Base-by-base conservation (phyloP, 2,113 vertebrate genomes). In the Poeciliopsis turrubarensis region DNA sequence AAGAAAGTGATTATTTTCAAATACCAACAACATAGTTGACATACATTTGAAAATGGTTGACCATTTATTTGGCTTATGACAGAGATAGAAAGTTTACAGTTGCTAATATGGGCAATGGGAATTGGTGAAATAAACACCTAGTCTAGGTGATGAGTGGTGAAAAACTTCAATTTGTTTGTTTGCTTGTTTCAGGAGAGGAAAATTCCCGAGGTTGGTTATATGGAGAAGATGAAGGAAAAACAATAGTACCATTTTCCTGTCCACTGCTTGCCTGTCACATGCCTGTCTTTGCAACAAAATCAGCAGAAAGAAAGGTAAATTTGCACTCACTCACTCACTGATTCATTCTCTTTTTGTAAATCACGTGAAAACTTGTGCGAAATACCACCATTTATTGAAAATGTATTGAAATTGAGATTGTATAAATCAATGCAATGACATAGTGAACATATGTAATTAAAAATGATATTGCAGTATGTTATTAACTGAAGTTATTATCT, bases 121-220 rank as follows among this genome's bases (percentile, higher is more conserved):
- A 37, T 3, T 17, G 22, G 26, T 68, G 37, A 64, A 68, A 8
- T 34, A 60, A 57, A 72, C 74, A 68, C 30, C 0, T 60, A 29
- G 8, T 69, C 37, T 27, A 17, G 17, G 12, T 4, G n/a, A 29
- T 47, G 14, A 65, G 10, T 57, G 29, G 68, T 32, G 13, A 31
- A 44, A 22, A 63, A 68, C 71, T 64, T 14, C 31, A 70, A 39
- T 72, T 57, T n/a, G 1, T 0, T 51, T 12, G n/a, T 68, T 65
- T n/a, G 61, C 64, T 14, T 73, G 0, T 75, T 87, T 32, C 80
- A 99, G 97, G 96, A 64, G 95, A 97, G 34, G 98, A 98, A 87
- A 99, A 99, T 90, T 95, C 96, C 79, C 96, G 96, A 0, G 97
- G 97, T 47, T 99, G 98, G 97, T 86, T 96, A 32, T 96, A 93